Conservation (phyloP, 2,113 vertebrate genomes). For the Gopherus evgoodei region DNA sequence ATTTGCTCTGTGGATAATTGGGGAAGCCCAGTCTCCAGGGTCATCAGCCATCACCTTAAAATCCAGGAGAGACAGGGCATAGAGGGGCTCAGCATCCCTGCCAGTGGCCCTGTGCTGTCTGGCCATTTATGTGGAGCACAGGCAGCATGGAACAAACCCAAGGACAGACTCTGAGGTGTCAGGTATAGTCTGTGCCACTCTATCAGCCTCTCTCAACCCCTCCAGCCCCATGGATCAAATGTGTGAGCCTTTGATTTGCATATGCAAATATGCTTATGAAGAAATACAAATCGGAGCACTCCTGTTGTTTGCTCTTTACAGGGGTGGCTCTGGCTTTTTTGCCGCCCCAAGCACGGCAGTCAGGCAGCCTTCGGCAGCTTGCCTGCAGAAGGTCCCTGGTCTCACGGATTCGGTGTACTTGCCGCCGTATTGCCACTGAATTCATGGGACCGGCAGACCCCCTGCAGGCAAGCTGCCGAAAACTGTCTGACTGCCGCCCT, state of each 20-base stretch:
- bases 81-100: not conserved
- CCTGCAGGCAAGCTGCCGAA: too few relatives aligned
- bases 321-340: too few relatives aligned
- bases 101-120: not conserved
- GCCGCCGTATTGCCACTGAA: too few relatives aligned
- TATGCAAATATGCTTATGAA: not conserved
- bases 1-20: not conserved
- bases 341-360: too few relatives aligned
- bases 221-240: not conserved
- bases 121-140: not conserved
- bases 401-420: too few relatives aligned
- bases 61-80: not conserved
- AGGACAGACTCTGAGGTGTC: not conserved
- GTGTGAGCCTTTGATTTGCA: not conserved
- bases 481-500: too few relatives aligned
- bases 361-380: too few relatives aligned
- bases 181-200: not conserved
- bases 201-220: not conserved
- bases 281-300: not conserved
- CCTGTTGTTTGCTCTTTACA: not conserved
- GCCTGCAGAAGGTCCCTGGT: too few relatives aligned
- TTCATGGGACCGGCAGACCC: too few relatives aligned
- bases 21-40: not conserved
- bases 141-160: not conserved
- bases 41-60: not conserved